Conservation (phyloP, 2,113 vertebrate genomes). For the Pampusana beccarii region DNA sequence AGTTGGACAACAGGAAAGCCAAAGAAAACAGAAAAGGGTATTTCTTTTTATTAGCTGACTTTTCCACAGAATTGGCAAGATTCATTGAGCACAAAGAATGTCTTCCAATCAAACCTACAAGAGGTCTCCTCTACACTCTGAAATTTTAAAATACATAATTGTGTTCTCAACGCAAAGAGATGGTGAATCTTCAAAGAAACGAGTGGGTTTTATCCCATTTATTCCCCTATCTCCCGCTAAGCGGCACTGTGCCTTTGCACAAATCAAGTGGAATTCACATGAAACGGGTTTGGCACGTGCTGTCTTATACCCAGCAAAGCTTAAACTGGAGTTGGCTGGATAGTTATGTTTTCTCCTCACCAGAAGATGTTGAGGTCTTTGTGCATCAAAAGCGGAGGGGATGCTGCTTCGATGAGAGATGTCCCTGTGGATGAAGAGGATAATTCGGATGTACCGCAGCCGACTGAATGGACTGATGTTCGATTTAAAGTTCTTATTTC, state of each 20-base stretch:
- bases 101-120: constrained; percentile 40
- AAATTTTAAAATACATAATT: constrained; percentile 15
- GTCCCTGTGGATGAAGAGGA: constrained; percentile 84
- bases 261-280: constrained; percentile 74
- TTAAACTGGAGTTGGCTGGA: constrained; percentile 78
- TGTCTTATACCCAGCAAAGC: constrained; percentile 73
- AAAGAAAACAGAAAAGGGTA: background rate
- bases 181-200: constrained; percentile 39
- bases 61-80: constrained; percentile 9
- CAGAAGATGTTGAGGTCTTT: constrained; percentile 82
- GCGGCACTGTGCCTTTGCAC: constrained; percentile 67
- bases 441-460: constrained; percentile 80
- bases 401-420: constrained; percentile 78
- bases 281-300: constrained; percentile 73
- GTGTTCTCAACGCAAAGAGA: constrained; percentile 32
- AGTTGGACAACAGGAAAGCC: constrained; percentile 1
- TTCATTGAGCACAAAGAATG: constrained; percentile 32
- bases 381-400: constrained; percentile 79
- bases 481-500: constrained; percentile 72
- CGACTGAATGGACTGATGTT: constrained; percentile 80
- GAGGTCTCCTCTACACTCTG: background rate
- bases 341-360: constrained; percentile 80
- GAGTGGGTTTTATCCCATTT: constrained; percentile 50
- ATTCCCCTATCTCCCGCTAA: constrained; percentile 72
- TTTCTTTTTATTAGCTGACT: background rate